phyloP scores from a whole-genome alignment of 2,888 invertebrate species.

The Brachyopa scutellaris region DNA sequence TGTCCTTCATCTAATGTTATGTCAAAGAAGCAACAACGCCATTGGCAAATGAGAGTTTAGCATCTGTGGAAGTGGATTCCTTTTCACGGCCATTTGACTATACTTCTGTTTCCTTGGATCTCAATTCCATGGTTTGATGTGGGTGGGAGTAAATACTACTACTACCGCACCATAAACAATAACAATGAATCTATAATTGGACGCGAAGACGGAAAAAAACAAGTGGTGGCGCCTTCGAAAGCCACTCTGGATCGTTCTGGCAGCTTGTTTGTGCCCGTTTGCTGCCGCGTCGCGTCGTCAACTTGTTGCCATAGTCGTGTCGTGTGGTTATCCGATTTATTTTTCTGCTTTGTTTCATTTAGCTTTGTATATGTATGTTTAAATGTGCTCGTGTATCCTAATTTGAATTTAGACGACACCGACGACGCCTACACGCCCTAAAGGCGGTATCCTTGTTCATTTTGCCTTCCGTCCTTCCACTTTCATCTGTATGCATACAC shows the following conservation, averaged over 20 bases:
- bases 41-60: background rate
- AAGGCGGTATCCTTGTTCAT: conserved; percentile 20
- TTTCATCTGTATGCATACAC: background rate
- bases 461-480: background rate
- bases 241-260: background rate
- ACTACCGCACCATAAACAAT: conserved; percentile 10
- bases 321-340: conserved; percentile 59
- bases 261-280: conserved; percentile 7
- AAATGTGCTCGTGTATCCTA: conserved; percentile 13
- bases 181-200: conserved; percentile 53
- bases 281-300: conserved; percentile 15
- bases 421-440: conserved; percentile 39
- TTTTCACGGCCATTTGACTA: conserved; percentile 24
- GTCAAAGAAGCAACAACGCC: background rate
- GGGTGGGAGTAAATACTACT: background rate
- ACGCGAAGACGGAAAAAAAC: conserved; percentile 24
- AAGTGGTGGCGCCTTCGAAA: conserved; percentile 37
- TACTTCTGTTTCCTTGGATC: conserved; percentile 3
- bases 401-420: conserved; percentile 33
- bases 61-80: conserved; percentile 33
- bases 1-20: conserved; percentile 8
- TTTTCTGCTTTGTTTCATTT: conserved; percentile 26
- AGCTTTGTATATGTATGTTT: background rate
- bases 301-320: conserved; percentile 58
- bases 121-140: background rate